Conservation (phyloP, 2,113 vertebrate genomes). For the Oenanthe melanoleuca region DNA sequence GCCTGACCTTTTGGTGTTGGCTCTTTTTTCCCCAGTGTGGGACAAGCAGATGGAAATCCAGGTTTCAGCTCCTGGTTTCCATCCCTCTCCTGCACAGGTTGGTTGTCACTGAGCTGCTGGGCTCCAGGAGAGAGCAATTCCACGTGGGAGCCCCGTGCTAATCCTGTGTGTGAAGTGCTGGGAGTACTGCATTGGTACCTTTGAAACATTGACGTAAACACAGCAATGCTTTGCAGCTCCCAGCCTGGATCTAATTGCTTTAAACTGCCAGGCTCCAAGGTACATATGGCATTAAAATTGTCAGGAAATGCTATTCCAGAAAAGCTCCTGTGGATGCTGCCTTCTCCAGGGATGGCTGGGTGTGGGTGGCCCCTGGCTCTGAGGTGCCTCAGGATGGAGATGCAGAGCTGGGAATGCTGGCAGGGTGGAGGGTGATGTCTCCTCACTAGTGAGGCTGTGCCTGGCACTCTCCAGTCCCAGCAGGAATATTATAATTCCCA, state of each 20-base stretch:
- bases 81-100: background rate
- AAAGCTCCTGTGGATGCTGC: background rate
- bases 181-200: background rate
- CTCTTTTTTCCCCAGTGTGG: background rate
- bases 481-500: fast-evolving
- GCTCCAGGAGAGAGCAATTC: background rate
- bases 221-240: background rate
- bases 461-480: background rate
- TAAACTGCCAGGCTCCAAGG: background rate
- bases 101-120: background rate
- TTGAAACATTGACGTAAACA: background rate
- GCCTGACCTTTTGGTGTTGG: background rate
- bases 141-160: background rate
- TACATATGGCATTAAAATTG: background rate
- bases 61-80: background rate
- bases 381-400: background rate
- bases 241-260: background rate
- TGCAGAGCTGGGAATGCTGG: background rate
- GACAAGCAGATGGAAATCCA: background rate
- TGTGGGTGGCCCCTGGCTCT: background rate
- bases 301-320: background rate
- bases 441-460: background rate
- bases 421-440: background rate
- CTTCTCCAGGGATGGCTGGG: too few species aligned
- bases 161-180: background rate